Conservation (phyloP, 92 coral and sea anemone genomes). For the Epizoanthus fatuus region DNA sequence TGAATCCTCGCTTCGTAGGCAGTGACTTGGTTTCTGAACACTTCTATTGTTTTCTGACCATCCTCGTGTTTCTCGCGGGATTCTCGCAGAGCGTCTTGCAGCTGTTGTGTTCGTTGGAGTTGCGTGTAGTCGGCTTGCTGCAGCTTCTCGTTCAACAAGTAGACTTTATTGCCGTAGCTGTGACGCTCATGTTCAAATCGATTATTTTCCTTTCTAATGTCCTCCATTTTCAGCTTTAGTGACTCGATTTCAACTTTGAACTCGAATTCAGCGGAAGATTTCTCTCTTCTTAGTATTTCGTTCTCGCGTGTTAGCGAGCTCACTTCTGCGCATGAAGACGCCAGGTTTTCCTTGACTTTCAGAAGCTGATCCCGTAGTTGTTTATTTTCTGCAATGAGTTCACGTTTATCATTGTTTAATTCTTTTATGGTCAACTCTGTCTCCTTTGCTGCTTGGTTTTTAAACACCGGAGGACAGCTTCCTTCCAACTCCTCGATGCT, state of each 20-base stretch:
- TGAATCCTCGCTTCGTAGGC: constrained; percentile 39
- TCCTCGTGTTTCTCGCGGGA: constrained; percentile 28
- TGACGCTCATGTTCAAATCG: constrained; percentile 59
- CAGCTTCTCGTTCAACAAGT: not conserved
- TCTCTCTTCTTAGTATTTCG: constrained; percentile 53
- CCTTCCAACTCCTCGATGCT: not conserved
- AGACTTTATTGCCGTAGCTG: not conserved
- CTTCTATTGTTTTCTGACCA: constrained; percentile 23
- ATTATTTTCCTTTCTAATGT: constrained; percentile 71
- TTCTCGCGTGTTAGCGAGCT: constrained; percentile 49
- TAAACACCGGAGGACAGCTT: not conserved
- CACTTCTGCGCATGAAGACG: too few species aligned
- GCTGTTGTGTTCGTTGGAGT: constrained; percentile 32
- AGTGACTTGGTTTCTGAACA: constrained; percentile 10
- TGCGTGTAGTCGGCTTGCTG: constrained; percentile 30
- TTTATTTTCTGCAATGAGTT: constrained; percentile 20
- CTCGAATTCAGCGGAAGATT: constrained; percentile 50
- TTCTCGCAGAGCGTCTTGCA: constrained; percentile 38
- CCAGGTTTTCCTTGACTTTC: too few species aligned
- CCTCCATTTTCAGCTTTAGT: constrained; percentile 71
- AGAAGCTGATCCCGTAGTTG: constrained; percentile 15
- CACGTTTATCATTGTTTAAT: too few species aligned
- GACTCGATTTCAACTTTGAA: constrained; percentile 76
- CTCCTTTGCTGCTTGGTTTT: not conserved
- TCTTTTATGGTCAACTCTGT: not conserved